These are phyloP conservation scores for Takifugu bimaculatus DNA, from an alignment of 2,113 vertebrate genomes.

Conservation along the genomic window DNA sequence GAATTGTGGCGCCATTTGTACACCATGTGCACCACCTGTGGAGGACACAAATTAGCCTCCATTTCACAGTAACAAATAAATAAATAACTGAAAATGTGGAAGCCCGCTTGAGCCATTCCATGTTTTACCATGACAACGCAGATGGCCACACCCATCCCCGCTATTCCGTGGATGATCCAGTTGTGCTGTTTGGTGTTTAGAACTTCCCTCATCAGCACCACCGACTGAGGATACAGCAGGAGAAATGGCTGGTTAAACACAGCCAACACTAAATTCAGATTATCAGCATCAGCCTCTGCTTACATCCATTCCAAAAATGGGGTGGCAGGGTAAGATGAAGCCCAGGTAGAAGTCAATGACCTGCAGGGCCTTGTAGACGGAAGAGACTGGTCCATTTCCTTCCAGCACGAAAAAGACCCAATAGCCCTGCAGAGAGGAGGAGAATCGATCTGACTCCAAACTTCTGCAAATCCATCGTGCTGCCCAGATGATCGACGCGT, in stretches of 20 bases:
- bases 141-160: conserved; percentile 55
- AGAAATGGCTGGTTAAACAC: not conserved
- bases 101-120: not conserved
- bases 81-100: not conserved
- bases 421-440: conserved; percentile 59
- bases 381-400: conserved; percentile 64
- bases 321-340: conserved; percentile 57
- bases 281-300: conserved; percentile 30
- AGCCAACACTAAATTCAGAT: not conserved
- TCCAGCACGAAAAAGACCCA: conserved; percentile 68
- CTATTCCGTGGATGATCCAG: conserved; percentile 63
- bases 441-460: conserved; percentile 1
- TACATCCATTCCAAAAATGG: conserved; percentile 66
- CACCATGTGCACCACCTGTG: conserved; percentile 76
- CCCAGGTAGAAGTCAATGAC: conserved; percentile 68
- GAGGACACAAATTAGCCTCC: too few relatives aligned
- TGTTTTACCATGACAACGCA: conserved; percentile 62
- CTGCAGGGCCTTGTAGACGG: conserved; percentile 70
- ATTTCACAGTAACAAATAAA: too few relatives aligned
- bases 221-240: conserved; percentile 37
- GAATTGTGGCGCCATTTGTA: conserved; percentile 52
- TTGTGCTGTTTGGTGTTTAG: conserved; percentile 51
- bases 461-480: not conserved
- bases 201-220: conserved; percentile 58
- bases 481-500: conserved; percentile 20